phyloP scores from a whole-genome alignment of 2,888 invertebrate species.

The Andrena minutula region DNA sequence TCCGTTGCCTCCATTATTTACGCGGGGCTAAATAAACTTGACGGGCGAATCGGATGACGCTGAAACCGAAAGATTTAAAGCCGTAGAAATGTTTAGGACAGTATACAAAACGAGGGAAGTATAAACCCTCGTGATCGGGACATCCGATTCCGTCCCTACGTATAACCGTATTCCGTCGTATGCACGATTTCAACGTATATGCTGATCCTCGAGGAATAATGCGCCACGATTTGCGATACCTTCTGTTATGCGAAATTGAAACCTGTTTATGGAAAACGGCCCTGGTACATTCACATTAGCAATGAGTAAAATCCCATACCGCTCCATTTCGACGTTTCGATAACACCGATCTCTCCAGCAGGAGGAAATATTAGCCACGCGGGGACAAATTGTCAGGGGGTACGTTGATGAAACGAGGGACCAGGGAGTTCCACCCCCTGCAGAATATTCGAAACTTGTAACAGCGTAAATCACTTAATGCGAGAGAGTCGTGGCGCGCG shows the following conservation, averaged over 20 bases:
- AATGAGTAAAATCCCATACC: not conserved
- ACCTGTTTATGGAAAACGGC: constrained; percentile 73
- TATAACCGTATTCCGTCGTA: constrained; percentile 23
- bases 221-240: constrained; percentile 24
- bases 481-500: constrained; percentile 42
- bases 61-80: constrained; percentile 34
- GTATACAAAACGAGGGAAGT: constrained; percentile 11
- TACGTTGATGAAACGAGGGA: not conserved
- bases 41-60: constrained; percentile 2
- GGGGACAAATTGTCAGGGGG: constrained; percentile 1
- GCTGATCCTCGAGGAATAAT: constrained; percentile 22
- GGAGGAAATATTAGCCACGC: constrained; percentile 1
- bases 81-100: constrained; percentile 13
- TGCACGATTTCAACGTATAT: constrained; percentile 49
- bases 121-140: constrained; percentile 20
- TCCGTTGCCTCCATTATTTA: constrained; percentile 26
- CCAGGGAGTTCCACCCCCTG: not conserved
- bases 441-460: constrained; percentile 14
- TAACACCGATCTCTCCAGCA: not conserved
- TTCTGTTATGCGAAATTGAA: constrained; percentile 69
- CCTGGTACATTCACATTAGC: constrained; percentile 60
- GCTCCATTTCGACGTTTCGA: not conserved
- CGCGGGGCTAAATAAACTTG: constrained; percentile 11
- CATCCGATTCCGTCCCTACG: not conserved
- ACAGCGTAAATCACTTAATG: constrained; percentile 53